These are phyloP conservation scores for Nannoperca australis DNA, from an alignment of 2,797 vertebrate genomes.

Conservation along the genomic window DNA sequence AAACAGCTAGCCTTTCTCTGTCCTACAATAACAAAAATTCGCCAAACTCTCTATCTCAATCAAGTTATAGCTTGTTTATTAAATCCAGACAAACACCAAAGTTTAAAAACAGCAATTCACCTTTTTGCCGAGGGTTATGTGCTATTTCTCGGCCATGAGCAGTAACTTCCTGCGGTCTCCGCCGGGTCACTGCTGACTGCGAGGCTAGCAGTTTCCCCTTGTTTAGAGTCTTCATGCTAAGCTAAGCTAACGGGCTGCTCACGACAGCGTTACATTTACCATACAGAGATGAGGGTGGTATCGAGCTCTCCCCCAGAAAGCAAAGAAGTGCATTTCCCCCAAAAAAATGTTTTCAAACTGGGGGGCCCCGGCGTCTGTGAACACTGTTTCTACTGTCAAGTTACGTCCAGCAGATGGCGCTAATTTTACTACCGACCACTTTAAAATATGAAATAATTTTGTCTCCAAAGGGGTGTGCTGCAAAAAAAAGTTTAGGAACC, in stretches of 20 bases:
- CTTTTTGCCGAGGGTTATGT: no score
- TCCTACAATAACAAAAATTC: not conserved
- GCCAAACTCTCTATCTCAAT: not conserved
- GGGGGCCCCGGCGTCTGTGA: no score
- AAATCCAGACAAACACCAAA: not conserved
- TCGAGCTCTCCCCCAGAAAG: slow-evolving; percentile 14
- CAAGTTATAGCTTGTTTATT: not conserved
- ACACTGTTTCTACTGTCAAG: no score
- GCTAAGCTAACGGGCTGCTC: not conserved
- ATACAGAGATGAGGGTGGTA: not conserved
- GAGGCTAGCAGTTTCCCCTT: not conserved
- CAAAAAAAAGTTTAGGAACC: no score
- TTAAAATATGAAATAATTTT: no score
- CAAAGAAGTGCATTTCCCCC: not conserved
- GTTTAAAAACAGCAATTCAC: not conserved
- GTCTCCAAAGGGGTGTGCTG: no score
- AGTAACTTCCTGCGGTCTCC: not conserved
- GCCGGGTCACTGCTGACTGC: no score
- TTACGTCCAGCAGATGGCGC: no score
- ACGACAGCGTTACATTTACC: slow-evolving; percentile 12
- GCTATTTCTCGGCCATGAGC: not conserved
- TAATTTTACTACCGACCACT: no score
- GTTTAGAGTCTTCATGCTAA: not conserved
- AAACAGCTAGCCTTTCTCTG: not conserved
- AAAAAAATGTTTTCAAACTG: no score